Evolutionary conservation across 2,797 vertebrate species (phyloP).

Genomic region (Anguilla anguilla): DNA sequence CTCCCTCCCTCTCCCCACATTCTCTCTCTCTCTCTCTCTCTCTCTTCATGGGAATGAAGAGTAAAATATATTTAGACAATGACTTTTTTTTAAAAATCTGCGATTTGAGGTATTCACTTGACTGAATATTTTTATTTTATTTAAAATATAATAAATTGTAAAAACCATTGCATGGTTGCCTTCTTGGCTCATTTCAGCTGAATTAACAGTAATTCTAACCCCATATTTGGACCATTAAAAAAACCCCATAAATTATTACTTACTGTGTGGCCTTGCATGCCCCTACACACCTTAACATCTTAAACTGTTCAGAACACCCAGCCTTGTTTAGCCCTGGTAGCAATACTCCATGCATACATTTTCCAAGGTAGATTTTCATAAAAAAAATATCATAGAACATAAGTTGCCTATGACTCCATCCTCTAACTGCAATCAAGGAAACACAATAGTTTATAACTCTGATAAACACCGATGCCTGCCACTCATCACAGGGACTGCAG

Average conservation of each 20-base stretch:
- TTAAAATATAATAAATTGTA: not conserved
- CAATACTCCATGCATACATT: not conserved
- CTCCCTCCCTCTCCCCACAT: not conserved
- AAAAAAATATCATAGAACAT: not conserved
- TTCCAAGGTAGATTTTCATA: not conserved
- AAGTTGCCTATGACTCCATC: not conserved
- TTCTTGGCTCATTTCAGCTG: not conserved
- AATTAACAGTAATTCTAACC: not conserved
- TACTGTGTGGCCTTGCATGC: not conserved
- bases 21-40: too few species aligned
- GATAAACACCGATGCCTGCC: not conserved
- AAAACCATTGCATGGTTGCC: not conserved
- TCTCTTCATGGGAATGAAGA: too few species aligned
- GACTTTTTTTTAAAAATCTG: not conserved
- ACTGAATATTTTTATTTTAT: not conserved
- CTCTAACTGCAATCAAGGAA: not conserved
- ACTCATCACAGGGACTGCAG: not conserved
- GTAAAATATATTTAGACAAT: not conserved
- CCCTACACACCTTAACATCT: not conserved
- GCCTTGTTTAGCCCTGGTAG: not conserved
- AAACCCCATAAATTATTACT: not conserved
- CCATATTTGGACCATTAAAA: not conserved
- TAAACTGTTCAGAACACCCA: not conserved
- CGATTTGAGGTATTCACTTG: not conserved
- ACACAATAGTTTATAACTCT: not conserved